Conservation (phyloP, 2,113 vertebrate genomes). For the Peucedramus taeniatus region DNA sequence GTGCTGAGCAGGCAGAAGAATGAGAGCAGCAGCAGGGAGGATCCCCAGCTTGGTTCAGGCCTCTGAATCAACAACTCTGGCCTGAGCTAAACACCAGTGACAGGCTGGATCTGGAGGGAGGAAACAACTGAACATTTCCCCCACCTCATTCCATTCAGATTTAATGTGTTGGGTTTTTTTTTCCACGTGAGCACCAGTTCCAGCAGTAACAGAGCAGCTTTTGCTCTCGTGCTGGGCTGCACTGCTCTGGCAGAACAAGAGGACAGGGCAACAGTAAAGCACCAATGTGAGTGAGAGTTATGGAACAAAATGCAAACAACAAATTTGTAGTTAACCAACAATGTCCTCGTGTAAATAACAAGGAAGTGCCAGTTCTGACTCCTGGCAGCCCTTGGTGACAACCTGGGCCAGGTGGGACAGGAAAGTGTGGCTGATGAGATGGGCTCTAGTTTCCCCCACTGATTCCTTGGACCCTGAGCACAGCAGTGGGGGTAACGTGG, state of each 20-base stretch:
- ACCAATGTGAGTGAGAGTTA: fast-evolving
- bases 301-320: neutral
- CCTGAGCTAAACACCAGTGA: neutral
- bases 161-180: neutral
- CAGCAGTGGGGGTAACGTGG: neutral
- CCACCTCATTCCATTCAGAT: neutral
- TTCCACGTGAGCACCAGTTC: neutral
- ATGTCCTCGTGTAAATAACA: neutral
- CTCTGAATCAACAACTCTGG: neutral
- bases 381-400: neutral
- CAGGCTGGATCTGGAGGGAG: neutral
- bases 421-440: neutral
- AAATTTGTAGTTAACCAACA: neutral
- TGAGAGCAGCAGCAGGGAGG: neutral
- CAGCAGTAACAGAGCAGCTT: neutral
- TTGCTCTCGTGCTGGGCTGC: neutral
- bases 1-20: neutral
- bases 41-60: neutral
- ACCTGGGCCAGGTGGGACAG: neutral
- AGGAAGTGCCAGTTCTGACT: neutral
- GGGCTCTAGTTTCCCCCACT: neutral
- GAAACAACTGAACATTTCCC: neutral
- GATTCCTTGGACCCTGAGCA: neutral
- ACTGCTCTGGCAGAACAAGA: neutral
- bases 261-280: neutral